Evolutionary conservation across 2,888 invertebrate species (phyloP).

Genomic region (Ichneumoninae sp.): DNA sequence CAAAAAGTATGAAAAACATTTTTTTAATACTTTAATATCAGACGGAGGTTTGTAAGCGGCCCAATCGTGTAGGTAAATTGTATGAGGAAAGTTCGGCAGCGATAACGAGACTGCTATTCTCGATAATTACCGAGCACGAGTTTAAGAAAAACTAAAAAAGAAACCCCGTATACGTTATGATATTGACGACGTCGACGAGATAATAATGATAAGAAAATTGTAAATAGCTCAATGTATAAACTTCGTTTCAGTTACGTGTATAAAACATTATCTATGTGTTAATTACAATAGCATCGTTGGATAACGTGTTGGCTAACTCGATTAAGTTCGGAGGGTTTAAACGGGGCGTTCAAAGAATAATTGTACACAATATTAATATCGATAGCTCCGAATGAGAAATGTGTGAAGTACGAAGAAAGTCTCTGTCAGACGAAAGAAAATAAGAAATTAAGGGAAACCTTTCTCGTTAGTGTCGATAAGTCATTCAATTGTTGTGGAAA

Average conservation of each 20-base stretch:
- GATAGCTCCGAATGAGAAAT: background rate
- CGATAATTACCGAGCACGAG: constrained; percentile 49
- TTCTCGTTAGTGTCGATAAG: background rate
- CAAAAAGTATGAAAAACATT: constrained; percentile 67
- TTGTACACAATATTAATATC: constrained; percentile 1
- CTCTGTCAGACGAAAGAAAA: background rate
- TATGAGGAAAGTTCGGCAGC: constrained; percentile 4
- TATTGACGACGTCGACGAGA: constrained; percentile 40
- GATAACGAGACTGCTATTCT: constrained; percentile 24
- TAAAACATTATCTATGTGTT: constrained; percentile 72
- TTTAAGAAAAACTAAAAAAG: constrained; percentile 42
- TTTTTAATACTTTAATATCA: constrained; percentile 67
- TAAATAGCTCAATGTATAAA: constrained; percentile 82
- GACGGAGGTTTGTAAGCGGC: constrained; percentile 27
- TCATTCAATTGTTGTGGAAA: constrained; percentile 4
- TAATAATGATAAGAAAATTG: constrained; percentile 68
- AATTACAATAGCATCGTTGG: constrained; percentile 40
- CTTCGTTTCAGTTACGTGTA: constrained; percentile 76
- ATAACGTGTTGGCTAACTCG: constrained; percentile 23
- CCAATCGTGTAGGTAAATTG: constrained; percentile 21
- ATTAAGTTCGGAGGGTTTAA: constrained; percentile 2
- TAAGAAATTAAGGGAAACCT: background rate
- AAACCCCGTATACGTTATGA: constrained; percentile 28
- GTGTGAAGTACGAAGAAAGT: background rate
- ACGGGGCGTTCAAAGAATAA: constrained; percentile 3